Base-by-base conservation (phyloP, 2,888 invertebrate genomes). In the Nomada goodeniana region DNA sequence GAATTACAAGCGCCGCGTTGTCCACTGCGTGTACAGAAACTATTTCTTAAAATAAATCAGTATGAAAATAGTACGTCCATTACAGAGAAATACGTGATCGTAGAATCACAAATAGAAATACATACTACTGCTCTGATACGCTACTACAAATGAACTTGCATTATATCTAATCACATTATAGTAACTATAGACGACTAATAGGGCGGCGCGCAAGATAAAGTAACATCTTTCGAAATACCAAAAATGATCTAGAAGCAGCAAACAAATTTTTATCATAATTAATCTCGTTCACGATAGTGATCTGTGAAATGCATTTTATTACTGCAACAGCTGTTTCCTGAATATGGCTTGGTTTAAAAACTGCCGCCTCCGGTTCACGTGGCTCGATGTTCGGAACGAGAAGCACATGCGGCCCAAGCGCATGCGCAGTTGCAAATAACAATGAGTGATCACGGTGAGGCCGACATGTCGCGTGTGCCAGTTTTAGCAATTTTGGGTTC, bases 401-500 rank as follows among this genome's bases (percentile, higher is more conserved):
- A 11, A 60, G n/a, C 53, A 50, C 67, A 63, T 29, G 79, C 60
- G 44, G 26, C 4, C 47, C 2, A 13, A 23, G 55, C 87, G 88
- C 88, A 85, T 85, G 90, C 87, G 80, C 80, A 83, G 71, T 83
- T 13, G 5, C 18, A 42, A 61, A 23, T 29, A 36, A 50, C 7
- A 47, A 86, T 68, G 75, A 77, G 79, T 61, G 77, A 83, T 53
- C 18, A 44, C 44, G 67, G 77, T 44, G 79, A 78, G 55, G 67
- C 74, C 29, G 94, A 94, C 93, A 92, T 95, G 88, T 94, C 94
- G 88, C 94, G 95, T 90, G 93, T 96, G 89, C 98, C 98, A 85
- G 94, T 98, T 91, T 96, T 99, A 90, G 97, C 99, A 69, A 96
- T 99, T 94, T 95, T 99, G 87, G 99, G 99, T 89, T 97, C 99